A percentile compares a stretch with the other conserved stretches of the same genome.
Evolutionary conservation across 2,888 invertebrate species (phyloP).

Genomic region (Tenthredo mesomela): DNA sequence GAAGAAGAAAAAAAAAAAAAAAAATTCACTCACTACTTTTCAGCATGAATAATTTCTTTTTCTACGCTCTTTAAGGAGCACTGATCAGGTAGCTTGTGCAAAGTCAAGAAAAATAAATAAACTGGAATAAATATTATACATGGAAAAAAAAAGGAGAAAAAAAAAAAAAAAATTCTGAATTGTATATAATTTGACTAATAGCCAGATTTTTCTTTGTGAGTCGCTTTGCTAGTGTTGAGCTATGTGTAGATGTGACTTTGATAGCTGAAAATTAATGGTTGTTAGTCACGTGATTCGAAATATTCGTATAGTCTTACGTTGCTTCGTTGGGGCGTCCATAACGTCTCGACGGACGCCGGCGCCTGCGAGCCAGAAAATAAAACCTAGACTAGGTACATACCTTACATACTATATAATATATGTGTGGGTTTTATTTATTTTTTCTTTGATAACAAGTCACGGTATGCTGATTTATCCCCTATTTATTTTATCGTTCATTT

Average conservation of each 20-base stretch:
- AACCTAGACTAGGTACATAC: background rate
- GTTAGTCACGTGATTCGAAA: constrained; percentile 42
- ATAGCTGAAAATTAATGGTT: constrained; percentile 33
- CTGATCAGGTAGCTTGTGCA: background rate
- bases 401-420: background rate
- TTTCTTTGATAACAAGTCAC: background rate
- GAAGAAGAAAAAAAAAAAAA: no score
- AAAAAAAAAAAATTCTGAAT: background rate
- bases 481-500: background rate
- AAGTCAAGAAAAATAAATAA: background rate
- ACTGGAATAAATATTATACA: background rate
- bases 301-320: constrained; percentile 39
- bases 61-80: background rate
- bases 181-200: constrained; percentile 43
- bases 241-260: constrained; percentile 33
- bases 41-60: background rate
- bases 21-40: background rate
- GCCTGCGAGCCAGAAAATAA: constrained; percentile 27
- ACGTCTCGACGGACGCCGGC: constrained; percentile 26
- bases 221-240: constrained; percentile 27
- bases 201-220: constrained; percentile 34
- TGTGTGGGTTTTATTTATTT: background rate
- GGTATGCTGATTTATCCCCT: background rate
- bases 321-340: constrained; percentile 1
- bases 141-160: background rate